Evolutionary conservation across 2,888 invertebrate genomes (phyloP).

Genomic region (Sussaba pulchella): DNA sequence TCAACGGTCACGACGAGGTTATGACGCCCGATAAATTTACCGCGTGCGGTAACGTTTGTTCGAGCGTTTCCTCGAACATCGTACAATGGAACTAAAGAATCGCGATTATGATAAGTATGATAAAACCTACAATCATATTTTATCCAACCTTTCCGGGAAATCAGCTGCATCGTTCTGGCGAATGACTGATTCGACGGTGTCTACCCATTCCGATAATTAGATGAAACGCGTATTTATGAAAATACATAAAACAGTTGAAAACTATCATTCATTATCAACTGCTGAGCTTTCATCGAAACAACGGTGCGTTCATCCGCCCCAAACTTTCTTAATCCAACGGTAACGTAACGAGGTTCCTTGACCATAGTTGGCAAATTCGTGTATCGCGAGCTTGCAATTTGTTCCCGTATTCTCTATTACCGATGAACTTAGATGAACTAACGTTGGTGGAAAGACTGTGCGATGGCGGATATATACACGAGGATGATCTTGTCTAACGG

Average conservation of each 20-base stretch:
- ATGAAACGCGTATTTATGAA: no score
- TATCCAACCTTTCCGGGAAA: not conserved
- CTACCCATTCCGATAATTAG: no score
- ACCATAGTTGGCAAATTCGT: constrained; percentile 70
- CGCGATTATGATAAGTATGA: not conserved
- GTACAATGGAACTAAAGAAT: not conserved
- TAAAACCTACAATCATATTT: not conserved
- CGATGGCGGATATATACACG: constrained; percentile 60
- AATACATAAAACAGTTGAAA: no score
- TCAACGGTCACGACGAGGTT: constrained; percentile 76
- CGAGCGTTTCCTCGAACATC: constrained; percentile 9
- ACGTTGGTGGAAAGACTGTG: constrained; percentile 56
- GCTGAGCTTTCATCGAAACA: not conserved
- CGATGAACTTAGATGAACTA: constrained; percentile 71
- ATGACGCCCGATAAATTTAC: constrained; percentile 74
- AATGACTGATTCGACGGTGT: no score
- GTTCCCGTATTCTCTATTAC: constrained; percentile 69
- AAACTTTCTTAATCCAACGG: constrained; percentile 40
- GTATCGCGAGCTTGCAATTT: constrained; percentile 72
- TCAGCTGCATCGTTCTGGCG: not conserved
- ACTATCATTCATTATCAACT: no score
- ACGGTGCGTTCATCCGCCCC: not conserved
- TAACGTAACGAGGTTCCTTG: constrained; percentile 65
- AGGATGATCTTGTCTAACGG: constrained; percentile 67
- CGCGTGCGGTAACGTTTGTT: constrained; percentile 25